phyloP scores from a whole-genome alignment of 2,888 invertebrate genomes.

The Agrilus mali region DNA sequence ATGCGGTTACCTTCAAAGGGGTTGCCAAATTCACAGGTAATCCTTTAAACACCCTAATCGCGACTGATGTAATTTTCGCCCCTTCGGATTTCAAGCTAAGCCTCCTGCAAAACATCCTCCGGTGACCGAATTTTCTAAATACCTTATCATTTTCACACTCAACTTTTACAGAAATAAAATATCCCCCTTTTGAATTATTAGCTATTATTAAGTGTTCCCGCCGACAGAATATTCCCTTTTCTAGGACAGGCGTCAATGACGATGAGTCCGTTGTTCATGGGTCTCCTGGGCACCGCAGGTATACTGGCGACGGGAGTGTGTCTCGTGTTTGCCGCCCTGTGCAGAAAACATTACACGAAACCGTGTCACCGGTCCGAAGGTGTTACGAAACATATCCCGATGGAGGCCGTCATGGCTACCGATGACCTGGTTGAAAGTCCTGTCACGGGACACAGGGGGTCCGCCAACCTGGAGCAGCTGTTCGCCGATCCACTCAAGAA shows the following conservation, averaged over 20 bases:
- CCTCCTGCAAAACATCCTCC: too few relatives aligned
- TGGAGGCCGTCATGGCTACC: slow-evolving; percentile 33
- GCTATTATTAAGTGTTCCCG: neutral
- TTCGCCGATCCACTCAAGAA: slow-evolving; percentile 36
- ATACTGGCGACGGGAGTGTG: slow-evolving; percentile 64
- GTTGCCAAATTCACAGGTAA: slow-evolving; percentile 79
- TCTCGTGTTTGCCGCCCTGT: slow-evolving; percentile 62
- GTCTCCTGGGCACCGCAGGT: slow-evolving; percentile 64
- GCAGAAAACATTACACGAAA: slow-evolving; percentile 33
- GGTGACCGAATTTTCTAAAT: too few relatives aligned
- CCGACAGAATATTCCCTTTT: slow-evolving; percentile 13
- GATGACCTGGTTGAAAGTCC: slow-evolving; percentile 29
- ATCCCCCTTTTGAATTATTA: too few relatives aligned
- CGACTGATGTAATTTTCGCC: too few relatives aligned
- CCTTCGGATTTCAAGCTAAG: too few relatives aligned
- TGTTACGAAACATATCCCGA: slow-evolving; percentile 30
- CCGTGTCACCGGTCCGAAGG: slow-evolving; percentile 23
- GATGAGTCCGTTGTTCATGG: slow-evolving; percentile 64
- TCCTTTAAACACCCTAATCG: too few relatives aligned
- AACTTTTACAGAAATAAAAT: too few relatives aligned
- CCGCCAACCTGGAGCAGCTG: slow-evolving; percentile 32
- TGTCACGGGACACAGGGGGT: slow-evolving; percentile 19
- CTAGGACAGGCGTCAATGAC: slow-evolving; percentile 52
- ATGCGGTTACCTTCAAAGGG: slow-evolving; percentile 73
- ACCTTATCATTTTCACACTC: too few relatives aligned